Conservation (phyloP, 2,113 vertebrate species). For the Cynoglossus semilaevis region DNA sequence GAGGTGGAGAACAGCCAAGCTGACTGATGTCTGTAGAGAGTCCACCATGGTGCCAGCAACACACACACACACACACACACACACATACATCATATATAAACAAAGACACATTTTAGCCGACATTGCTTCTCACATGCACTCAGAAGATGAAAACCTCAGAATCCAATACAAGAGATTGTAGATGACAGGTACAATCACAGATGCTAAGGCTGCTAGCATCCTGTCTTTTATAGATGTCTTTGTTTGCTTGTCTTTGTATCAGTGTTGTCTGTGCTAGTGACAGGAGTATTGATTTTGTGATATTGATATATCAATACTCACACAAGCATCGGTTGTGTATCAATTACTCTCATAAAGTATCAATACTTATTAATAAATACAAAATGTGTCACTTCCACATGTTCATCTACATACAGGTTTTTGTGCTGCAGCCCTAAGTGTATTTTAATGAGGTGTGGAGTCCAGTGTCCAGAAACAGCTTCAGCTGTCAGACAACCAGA, state of each 20-base stretch:
- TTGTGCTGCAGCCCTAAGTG: too few relatives aligned
- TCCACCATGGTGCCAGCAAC: conserved; percentile 50
- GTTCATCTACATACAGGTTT: too few relatives aligned
- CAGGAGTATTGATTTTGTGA: too few relatives aligned
- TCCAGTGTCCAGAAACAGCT: conserved; percentile 53
- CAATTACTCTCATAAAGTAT: too few relatives aligned
- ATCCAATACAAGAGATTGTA: conserved; percentile 54
- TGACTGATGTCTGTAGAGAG: conserved; percentile 62
- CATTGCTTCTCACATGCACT: not conserved
- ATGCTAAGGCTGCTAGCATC: conserved; percentile 64
- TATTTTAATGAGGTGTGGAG: not conserved
- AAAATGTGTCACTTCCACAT: too few relatives aligned
- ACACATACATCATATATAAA: conserved; percentile 4
- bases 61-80: conserved; percentile 23
- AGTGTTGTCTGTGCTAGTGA: too few relatives aligned
- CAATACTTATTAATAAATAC: too few relatives aligned
- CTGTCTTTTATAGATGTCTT: too few relatives aligned
- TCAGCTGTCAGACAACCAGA: conserved; percentile 38
- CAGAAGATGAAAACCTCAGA: conserved; percentile 4
- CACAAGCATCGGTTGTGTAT: too few relatives aligned
- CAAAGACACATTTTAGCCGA: too few relatives aligned
- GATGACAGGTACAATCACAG: conserved; percentile 68
- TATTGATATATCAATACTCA: too few relatives aligned
- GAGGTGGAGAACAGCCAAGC: conserved; percentile 59
- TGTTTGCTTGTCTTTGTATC: too few relatives aligned